Evolutionary conservation across 2,797 vertebrate genomes (phyloP), one percentile per base, ranked within the genome.

Genomic region (Zalophus californianus): DNA sequence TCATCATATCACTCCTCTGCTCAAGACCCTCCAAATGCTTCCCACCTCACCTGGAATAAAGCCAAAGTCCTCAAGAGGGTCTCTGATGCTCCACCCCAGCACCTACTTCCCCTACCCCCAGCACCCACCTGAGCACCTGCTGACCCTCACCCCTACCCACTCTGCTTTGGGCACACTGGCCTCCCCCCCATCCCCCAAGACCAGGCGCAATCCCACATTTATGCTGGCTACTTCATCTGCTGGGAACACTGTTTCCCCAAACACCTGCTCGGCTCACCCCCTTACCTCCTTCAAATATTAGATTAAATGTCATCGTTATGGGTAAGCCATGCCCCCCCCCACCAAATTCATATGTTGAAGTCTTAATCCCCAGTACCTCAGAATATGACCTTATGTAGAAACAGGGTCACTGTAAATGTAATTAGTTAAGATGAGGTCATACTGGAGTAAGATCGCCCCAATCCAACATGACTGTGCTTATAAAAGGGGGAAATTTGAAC

Each of bases 231-330:
- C 32, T 44, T 77, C 52, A 11, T 35, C 72, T 77, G 35, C 78
- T 38, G 8, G 73, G 44, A 88, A 83, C 73, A 27, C 29, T 25
- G 48, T 18, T 21, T 27, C 44, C 64, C 41, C 54, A 83, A 27
- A 86, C 13, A 41, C 66, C 44, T 77, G 23, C 29, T 2, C 38
- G 77, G 78, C 73, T 82, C 25, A 16, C 3, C 32, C 60, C 9
- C 62, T 29, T 32, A 64, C 29, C 72, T 38, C 60, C 82, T 86
- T 86, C 60, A 35, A 86, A n/a, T 38, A 84, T 78, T 52, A 54
- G 64, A 79, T 35, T 38, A 85, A 90, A 83, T 3, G 23, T 68
- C 41, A 50, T 8, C 41, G 18, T 3, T 48, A 11, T 0, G 2
- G 44, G 14, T 60, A 27, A 60, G 72, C 35, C 62, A 5, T 21